Evolutionary conservation across 2,113 vertebrate genomes (phyloP), one percentile per base, ranked within the genome.

Genomic region (Clarias magur): DNA sequence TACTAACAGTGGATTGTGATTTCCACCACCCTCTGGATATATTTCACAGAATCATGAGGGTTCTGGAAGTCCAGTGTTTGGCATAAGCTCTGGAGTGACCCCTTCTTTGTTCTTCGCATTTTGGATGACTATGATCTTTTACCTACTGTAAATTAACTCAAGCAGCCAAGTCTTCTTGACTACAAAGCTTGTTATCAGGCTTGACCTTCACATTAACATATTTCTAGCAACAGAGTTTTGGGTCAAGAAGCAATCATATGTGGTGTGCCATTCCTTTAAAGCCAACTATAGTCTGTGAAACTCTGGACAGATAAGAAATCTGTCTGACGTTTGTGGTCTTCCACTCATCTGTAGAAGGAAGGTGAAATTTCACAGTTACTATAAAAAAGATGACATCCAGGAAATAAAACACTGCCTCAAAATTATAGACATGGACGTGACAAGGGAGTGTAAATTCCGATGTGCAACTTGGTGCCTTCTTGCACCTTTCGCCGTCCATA

Each of bases 291-390:
- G 38, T 65, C 38, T 25, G 53, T 84, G 48, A 54, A 34, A 27
- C 48, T 23, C 48, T 48, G 48, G 65, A 34, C 4, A 19, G 67
- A 72, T 57, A 53, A 59, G 67, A 27, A 70, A 70, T 23, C 21
- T 34, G 53, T 83, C 81, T 27, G 65, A 8, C 68, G 73, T n/a
- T 27, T 21, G 30, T 56, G 13, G 16, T 68, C 56, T 27, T 70
- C 23, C 15, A 27, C 53, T 76, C 70, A 84, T 88, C 92, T 86
- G 78, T 81, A 89, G 91, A 92, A 91, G 89, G 92, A 95, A 95
- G 93, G 93, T 95, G 92, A 93, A 92, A 93, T 95, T 95, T 95
- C 92, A 94, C 93, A 90, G 93, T 94, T 94, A 93, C 94, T 89
- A 92, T 94, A 90, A 93, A 94, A 89, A 82, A 88, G 82, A 92